Evolutionary conservation across 2,113 vertebrate genomes (phyloP).

Genomic region (Triplophysa siluroides): DNA sequence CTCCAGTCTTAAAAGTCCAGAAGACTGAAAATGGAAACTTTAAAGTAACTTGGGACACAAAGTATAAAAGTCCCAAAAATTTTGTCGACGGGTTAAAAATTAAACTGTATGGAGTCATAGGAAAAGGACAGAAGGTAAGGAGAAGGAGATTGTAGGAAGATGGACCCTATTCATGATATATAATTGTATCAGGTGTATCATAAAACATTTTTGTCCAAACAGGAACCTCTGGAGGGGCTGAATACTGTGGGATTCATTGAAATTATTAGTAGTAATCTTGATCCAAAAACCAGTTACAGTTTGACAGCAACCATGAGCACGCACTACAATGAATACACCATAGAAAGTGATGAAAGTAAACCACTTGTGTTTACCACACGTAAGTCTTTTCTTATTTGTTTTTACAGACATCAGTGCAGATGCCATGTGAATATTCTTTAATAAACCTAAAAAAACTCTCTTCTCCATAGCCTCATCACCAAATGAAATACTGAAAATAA

Average conservation of each 20-base stretch:
- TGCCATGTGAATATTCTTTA: not conserved
- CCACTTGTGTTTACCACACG: slow-evolving; percentile 60
- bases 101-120: slow-evolving; percentile 60
- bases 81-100: fast-evolving
- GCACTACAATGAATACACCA: fast-evolving
- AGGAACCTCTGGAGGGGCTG: not conserved
- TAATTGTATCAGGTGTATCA: not conserved
- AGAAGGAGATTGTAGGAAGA: not conserved
- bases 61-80: fast-evolving
- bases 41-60: slow-evolving; percentile 52
- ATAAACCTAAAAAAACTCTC: not conserved
- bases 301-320: slow-evolving; percentile 54
- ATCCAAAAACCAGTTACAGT: slow-evolving; percentile 55
- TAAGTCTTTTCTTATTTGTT: slow-evolving; percentile 53
- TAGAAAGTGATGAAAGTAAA: slow-evolving; percentile 64
- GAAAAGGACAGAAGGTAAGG: slow-evolving; percentile 47
- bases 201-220: not conserved
- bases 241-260: not conserved
- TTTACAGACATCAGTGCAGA: not conserved
- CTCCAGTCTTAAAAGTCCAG: slow-evolving; percentile 51
- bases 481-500: fast-evolving
- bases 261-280: slow-evolving; percentile 54
- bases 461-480: slow-evolving; percentile 53
- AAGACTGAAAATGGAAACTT: slow-evolving; percentile 50
- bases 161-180: not conserved